Base-by-base conservation (phyloP, 2,797 vertebrate genomes). In the Sebastes variabilis region DNA sequence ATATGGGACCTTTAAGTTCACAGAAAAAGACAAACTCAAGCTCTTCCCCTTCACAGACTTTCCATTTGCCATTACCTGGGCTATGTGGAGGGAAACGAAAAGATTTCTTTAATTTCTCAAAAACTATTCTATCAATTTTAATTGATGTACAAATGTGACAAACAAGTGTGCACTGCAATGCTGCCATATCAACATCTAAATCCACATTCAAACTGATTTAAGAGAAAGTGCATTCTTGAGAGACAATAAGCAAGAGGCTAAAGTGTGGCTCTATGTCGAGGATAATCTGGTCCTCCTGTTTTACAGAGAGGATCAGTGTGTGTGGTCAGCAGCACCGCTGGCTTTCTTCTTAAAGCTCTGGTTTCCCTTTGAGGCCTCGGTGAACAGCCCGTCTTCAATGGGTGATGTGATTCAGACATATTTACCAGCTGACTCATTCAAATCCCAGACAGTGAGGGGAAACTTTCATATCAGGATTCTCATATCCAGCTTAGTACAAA, bases 401-500 rank as follows among this genome's bases (percentile, higher is more conserved):
- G 46, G 22, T 36, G 68, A 73, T 30, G 62, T 78, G 88, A 88
- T 73, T 86, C 84, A 87, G 87, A 87, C 82, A 80, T 82, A 72
- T 81, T 88, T 69, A 64, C 66, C 52, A 18, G 65, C 65, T 86
- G 91, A 92, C 82, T 93, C 85, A 87, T 42, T 82, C 56, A 66
- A 24, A 69, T 24, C 30, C 52, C 82, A 87, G 80, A 87, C 82
- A 72, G 52, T 24, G 11, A 74, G 25, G 42, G 61, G 36, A 79
- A 79, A 74, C 68, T 46, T 25, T 27, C 20, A 67, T 49, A 74
- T 78, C 54, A 64, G 20, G 66, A 36, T 24, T 61, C 32, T 59
- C 30, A 16, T 30, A 67, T 75, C 54, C 38, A 72, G 3, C 59
- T 22, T 4, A 16, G 55, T 7, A 61, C 32, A 27, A 54, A 77